These are phyloP conservation scores for Plebejus anna DNA, from an alignment of 2,888 invertebrate genomes.

Conservation along the genomic window DNA sequence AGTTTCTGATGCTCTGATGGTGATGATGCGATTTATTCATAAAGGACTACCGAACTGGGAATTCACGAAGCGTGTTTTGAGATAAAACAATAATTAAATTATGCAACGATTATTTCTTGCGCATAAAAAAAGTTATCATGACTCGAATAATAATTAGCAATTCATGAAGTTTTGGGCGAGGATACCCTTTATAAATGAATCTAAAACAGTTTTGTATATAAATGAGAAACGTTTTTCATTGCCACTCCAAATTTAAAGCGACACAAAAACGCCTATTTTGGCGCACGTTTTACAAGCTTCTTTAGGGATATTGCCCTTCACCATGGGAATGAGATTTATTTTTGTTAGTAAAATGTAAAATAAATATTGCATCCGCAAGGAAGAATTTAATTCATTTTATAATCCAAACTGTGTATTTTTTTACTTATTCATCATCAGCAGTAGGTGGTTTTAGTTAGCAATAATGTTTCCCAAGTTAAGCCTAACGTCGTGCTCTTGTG, in stretches of 20 bases:
- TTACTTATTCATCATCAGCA: background rate
- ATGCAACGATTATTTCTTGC: background rate
- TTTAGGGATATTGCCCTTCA: constrained; percentile 58
- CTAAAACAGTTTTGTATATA: constrained; percentile 37
- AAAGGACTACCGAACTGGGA: background rate
- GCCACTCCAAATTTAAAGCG: constrained; percentile 46
- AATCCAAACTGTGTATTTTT: background rate
- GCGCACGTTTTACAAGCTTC: constrained; percentile 56
- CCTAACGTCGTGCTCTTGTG: background rate
- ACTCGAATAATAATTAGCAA: constrained; percentile 24
- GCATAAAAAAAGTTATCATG: constrained; percentile 19
- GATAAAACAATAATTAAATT: constrained; percentile 13
- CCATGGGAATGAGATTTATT: constrained; percentile 67
- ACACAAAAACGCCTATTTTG: constrained; percentile 51
- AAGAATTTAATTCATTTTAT: background rate
- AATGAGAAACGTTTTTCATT: constrained; percentile 44
- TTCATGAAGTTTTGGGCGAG: constrained; percentile 22
- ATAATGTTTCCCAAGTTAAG: background rate
- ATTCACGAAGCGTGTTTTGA: constrained; percentile 1
- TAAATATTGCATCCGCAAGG: constrained; percentile 55
- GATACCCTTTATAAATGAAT: constrained; percentile 29
- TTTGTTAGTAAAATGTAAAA: constrained; percentile 75
- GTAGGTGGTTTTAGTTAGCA: background rate
- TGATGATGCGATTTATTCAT: background rate
- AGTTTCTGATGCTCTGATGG: background rate